Evolutionary conservation across 2,888 invertebrate species (phyloP).

Genomic region (Sthenelais limicola): DNA sequence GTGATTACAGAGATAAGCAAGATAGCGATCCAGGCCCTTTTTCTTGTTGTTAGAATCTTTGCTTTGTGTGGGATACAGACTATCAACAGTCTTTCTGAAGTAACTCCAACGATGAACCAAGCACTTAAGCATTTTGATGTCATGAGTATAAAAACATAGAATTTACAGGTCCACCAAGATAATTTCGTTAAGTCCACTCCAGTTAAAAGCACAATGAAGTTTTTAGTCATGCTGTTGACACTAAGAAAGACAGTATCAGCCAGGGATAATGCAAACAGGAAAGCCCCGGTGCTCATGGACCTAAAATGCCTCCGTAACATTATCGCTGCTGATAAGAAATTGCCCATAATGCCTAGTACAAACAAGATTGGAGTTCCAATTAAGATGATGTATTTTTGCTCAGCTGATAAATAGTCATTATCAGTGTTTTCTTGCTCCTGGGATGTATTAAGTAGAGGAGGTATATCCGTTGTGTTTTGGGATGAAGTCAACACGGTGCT

Average conservation of each 20-base stretch:
- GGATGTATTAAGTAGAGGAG: too few relatives aligned
- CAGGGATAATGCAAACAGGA: background rate
- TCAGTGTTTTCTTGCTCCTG: too few relatives aligned
- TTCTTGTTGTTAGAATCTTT: constrained; percentile 5
- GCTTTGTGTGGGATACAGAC: constrained; percentile 12
- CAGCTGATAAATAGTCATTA: too few relatives aligned
- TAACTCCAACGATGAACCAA: constrained; percentile 22
- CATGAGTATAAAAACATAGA: constrained; percentile 15
- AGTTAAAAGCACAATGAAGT: background rate
- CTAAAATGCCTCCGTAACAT: constrained; percentile 2
- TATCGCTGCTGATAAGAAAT: background rate
- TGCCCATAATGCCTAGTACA: constrained; percentile 3
- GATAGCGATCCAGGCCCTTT: background rate
- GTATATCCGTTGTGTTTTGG: too few relatives aligned
- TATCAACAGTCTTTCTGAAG: constrained; percentile 8
- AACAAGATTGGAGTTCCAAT: constrained; percentile 6
- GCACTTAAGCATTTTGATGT: constrained; percentile 21
- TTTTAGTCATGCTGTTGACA: constrained; percentile 29
- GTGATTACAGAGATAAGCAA: background rate
- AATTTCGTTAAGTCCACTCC: constrained; percentile 1
- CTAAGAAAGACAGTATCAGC: background rate
- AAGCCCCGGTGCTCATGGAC: background rate
- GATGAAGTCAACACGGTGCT: too few relatives aligned
- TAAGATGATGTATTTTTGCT: constrained; percentile 9
- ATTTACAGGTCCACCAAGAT: background rate